Evolutionary conservation across 2,888 invertebrate genomes (phyloP).

Genomic region (Odontocerum albicorne): DNA sequence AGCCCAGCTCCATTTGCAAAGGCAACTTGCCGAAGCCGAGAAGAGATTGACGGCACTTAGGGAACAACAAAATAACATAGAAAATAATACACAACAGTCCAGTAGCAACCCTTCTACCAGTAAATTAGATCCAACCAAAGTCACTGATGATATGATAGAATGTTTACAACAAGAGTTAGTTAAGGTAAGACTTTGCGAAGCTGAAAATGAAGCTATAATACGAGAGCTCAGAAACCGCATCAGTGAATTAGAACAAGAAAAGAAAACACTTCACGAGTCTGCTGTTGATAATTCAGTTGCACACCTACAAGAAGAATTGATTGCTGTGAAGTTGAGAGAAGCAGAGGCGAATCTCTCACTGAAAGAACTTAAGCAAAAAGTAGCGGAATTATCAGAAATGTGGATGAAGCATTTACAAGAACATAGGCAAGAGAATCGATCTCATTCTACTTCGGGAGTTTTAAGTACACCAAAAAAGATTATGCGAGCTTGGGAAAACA

Average conservation of each 20-base stretch:
- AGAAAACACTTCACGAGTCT: conserved; percentile 87
- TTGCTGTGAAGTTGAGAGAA: conserved; percentile 95
- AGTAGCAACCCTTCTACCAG: conserved; percentile 8
- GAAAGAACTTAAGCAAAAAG: conserved; percentile 91
- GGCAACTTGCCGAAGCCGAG: conserved; percentile 33
- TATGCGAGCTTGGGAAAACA: conserved; percentile 76
- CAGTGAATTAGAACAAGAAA: conserved; percentile 90
- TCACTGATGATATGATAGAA: conserved; percentile 73
- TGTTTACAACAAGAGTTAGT: conserved; percentile 94
- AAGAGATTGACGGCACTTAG: conserved; percentile 18
- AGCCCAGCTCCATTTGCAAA: conserved; percentile 36
- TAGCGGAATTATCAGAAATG: conserved; percentile 84
- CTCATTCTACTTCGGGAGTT: conserved; percentile 50
- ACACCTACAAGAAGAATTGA: conserved; percentile 94
- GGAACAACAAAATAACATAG: conserved; percentile 10
- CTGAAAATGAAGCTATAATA: conserved; percentile 88
- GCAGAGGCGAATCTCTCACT: conserved; percentile 96
- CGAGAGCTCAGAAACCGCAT: conserved; percentile 85
- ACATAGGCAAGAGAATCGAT: conserved; percentile 68
- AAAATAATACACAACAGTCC: conserved; percentile 13
- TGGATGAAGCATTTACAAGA: conserved; percentile 90
- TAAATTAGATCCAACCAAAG: conserved; percentile 3
- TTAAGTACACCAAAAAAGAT: conserved; percentile 84
- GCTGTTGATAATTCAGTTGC: conserved; percentile 96
- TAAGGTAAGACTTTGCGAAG: conserved; percentile 86